Evolutionary conservation across 2,113 vertebrate genomes (phyloP), one percentile per base, ranked within the genome.

Genomic region (Eulemur rufifrons): DNA sequence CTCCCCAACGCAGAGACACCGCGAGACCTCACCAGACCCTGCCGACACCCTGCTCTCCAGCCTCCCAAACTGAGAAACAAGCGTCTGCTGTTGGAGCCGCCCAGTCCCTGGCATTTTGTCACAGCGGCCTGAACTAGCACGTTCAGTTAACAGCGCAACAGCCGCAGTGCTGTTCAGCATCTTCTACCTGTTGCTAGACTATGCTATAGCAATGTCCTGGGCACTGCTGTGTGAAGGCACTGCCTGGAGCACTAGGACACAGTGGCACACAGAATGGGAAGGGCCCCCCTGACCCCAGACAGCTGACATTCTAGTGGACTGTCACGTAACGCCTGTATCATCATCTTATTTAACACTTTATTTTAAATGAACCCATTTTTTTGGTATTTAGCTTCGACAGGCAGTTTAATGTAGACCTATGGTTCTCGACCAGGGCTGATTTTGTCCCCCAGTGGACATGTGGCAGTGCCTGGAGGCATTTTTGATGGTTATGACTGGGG

Each of bases 251-350:
- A 4, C 61, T 4, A 27, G 32, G n/a, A 23, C 7, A 0, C 18
- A 37, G 50, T 8, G 6, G 17, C 0, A 32, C 11, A 9, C 45
- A 6, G 47, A 84, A 11, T 25, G 71, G 52, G 59, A n/a, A 2
- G 20, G 0, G 25, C 82, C 4, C 6, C 88, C 42, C 74, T 0
- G 0, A 2, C 11, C 29, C 66, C 20, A 3, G 14, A 1, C 34
- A 42, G 61, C 78, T 39, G 64, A 64, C 47, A 15, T 8, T 15
- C 83, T 5, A 1, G 29, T 1, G 47, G 34, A 11, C 71, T 17
- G 29, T 0, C 20, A 9, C 18, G 32, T 34, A 6, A 13, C 7
- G 10, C 1, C 12, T 9, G n/a, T 29, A 3, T n/a, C 42, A 2
- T 76, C 39, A 29, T 5, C 39, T 37, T 37, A 64, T 42, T 50